Evolutionary conservation across 2,888 invertebrate species (phyloP), one percentile per base, ranked within the genome.

Genomic region (Eremobia ochroleuca): DNA sequence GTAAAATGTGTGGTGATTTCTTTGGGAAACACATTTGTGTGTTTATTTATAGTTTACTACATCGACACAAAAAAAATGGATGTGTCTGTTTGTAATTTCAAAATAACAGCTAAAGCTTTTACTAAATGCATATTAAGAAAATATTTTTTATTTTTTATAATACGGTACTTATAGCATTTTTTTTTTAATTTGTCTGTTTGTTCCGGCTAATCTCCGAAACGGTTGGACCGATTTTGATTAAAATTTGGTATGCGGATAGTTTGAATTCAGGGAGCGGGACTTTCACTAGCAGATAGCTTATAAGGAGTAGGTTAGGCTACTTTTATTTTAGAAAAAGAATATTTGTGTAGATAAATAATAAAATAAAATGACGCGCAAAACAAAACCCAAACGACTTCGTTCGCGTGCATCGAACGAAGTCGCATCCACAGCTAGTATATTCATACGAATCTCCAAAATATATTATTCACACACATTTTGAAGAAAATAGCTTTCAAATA

Each of bases 11-110:
- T 52, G 52, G 34, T 28, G 43, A 46, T 55, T 65, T 83, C 58
- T 71, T 59, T 55, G 25, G n/a, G 46, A 76, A 73, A 73, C 34
- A 34, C 40, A 55, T 85, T 67, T 81, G 70, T 73, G 67, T 79
- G 59, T 82, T 79, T 82, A 68, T 83, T 76, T 81, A 81, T 73
- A 65, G 62, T 61, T 55, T 9, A 43, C 4, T 15, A 25, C 25
- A 9, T 25, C 52, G 2, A 25, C 9, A 52, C 8, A n/a, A 52
- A 52, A 21, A 21, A 21, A 49, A 49, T 52, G 4, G 9, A 52
- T n/a, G 9, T 52, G 25, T 52, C 25, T 52, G 25, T 52, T 25
- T 25, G 25, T 25, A 52, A 52, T 52, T 25, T n/a, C 9, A 52
- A 52, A 52, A n/a, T 25, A 52, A 25, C 25, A 25, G 46, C 43